Percentiles rank a stretch among this genome's conserved stretches.
Evolutionary conservation across 2,797 vertebrate species (phyloP).

Genomic region (Artibeus jamaicensis): DNA sequence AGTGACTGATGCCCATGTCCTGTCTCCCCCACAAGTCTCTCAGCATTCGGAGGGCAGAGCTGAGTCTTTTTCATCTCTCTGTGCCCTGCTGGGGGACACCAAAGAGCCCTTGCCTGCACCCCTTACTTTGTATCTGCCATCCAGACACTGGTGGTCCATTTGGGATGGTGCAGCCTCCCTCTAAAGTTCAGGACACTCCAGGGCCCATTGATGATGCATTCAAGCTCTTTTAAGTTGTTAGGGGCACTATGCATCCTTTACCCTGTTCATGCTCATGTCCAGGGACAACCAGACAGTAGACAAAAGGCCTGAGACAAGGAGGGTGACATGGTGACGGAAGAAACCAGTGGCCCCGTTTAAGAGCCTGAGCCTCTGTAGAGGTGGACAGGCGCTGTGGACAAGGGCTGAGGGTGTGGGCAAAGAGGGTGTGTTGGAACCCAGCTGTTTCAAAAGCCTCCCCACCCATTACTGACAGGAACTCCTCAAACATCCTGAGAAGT

Average conservation of each 20-base stretch:
- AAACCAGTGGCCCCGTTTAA: background rate
- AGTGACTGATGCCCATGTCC: background rate
- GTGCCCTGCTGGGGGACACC: fast-evolving
- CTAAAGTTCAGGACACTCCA: background rate
- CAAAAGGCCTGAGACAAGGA: background rate
- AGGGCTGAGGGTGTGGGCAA: background rate
- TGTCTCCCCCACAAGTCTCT: background rate
- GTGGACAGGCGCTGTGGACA: background rate
- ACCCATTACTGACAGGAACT: background rate
- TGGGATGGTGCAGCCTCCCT: background rate
- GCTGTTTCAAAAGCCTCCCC: background rate
- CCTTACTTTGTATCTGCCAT: background rate
- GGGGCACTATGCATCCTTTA: background rate
- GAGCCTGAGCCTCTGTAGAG: background rate
- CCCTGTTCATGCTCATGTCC: background rate
- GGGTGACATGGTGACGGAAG: background rate
- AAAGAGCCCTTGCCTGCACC: background rate
- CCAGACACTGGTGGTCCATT: background rate
- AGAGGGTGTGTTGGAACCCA: background rate
- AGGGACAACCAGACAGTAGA: background rate
- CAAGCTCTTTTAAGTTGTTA: background rate
- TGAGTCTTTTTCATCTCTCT: background rate
- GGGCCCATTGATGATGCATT: background rate
- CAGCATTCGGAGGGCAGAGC: background rate
- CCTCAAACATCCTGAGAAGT: background rate